Percentiles rank a stretch among this genome's conserved stretches.
Evolutionary conservation across 2,888 invertebrate species (phyloP).

Genomic region (Sericinus montela): DNA sequence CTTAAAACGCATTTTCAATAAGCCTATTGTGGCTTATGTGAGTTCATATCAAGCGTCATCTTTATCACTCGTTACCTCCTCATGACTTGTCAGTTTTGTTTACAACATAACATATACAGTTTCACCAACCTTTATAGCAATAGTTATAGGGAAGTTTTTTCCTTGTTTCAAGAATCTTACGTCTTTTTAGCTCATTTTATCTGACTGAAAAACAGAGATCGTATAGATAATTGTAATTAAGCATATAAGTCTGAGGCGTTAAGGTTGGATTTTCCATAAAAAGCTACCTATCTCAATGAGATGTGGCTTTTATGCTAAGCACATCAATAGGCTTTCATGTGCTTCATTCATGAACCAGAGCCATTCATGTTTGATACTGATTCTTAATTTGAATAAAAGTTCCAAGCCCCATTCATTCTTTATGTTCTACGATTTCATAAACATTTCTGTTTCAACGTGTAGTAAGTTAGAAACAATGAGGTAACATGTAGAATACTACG

Average conservation of each 20-base stretch:
- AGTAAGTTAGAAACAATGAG: too few species aligned
- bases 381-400: constrained; percentile 34
- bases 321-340: constrained; percentile 52
- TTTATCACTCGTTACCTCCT: constrained; percentile 45
- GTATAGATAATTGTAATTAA: constrained; percentile 16
- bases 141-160: constrained; percentile 10
- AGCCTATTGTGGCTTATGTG: constrained; percentile 49
- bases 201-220: constrained; percentile 1
- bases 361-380: constrained; percentile 49
- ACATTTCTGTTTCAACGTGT: not conserved
- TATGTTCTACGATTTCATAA: not conserved
- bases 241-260: constrained; percentile 12
- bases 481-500: too few species aligned
- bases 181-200: not conserved
- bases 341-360: constrained; percentile 52
- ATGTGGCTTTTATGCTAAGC: constrained; percentile 32
- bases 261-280: constrained; percentile 20
- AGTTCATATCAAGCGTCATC: constrained; percentile 52
- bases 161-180: not conserved
- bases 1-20: constrained; percentile 51
- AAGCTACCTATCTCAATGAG: not conserved
- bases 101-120: not conserved
- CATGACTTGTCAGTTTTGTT: constrained; percentile 44
- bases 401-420: constrained; percentile 32
- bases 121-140: constrained; percentile 6